Base-by-base conservation (phyloP, 2,113 vertebrate genomes). In the Elephas maximus region DNA sequence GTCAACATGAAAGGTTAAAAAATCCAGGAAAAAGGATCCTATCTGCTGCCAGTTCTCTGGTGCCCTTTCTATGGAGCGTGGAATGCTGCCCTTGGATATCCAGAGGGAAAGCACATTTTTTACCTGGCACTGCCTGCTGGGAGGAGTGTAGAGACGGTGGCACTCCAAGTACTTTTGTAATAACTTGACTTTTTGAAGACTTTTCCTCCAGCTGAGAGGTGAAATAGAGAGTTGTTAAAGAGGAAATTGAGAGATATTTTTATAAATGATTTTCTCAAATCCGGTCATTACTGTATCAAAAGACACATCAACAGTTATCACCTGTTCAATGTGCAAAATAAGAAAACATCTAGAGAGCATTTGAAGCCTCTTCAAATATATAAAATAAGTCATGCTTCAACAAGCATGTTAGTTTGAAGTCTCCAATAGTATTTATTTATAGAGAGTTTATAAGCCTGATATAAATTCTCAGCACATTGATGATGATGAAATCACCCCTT, bases 221-320 rank as follows among this genome's bases (percentile, higher is more conserved):
- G 60, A 96, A 90, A 63, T 63, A 33, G 57, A 41, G n/a, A n/a
- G 33, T 20, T 81, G 65, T 81, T 86, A 63, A 86, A 85, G 28
- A 81, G 60, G 73, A 92, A 93, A 86, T 30, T 81, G 45, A 28
- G 53, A 60, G 51, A 6, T 74, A 44, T 45, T 73, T 86, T 71
- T 51, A 30, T 41, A 65, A 87, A 62, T 37, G 30, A 79, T 76
- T 78, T 28, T 71, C 45, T 51, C 37, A 11, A 85, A 89, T n/a
- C 88, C 53, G 80, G 65, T 67, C 65, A 92, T 94, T 78, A 65
- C 48, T 92, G 15, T 88, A 51, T 60, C 79, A 89, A 89, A 93
- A 85, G 80, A 81, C 51, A 62, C 26, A 79, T 44, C 24, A 60
- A 20, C 44, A 51, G 8, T n/a, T 37, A 44, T 45, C 23, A 74